Evolutionary conservation across 2,888 invertebrate genomes (phyloP).

Genomic region (Corbicula japonica): DNA sequence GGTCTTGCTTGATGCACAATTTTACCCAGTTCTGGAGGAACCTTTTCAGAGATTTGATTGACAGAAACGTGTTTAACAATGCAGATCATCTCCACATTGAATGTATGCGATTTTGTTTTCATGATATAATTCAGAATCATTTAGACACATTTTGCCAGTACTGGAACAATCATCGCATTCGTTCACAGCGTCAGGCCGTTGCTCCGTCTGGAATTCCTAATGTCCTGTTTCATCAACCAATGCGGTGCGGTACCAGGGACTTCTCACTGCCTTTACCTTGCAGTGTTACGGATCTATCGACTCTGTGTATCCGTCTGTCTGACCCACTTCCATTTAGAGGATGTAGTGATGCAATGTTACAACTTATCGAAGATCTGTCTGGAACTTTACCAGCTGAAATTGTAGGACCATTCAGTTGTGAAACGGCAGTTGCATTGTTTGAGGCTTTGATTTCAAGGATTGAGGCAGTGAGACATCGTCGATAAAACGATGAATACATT

Average conservation of each 20-base stretch:
- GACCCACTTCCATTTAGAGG: too few relatives aligned
- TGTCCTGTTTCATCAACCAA: slow-evolving; percentile 41
- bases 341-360: too few relatives aligned
- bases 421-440: too few relatives aligned
- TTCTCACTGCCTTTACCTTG: slow-evolving; percentile 15
- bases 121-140: slow-evolving; percentile 8
- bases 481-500: too few relatives aligned
- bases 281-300: too few relatives aligned
- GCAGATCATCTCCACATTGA: slow-evolving; percentile 11
- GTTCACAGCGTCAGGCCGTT: slow-evolving; percentile 33
- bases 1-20: slow-evolving; percentile 26
- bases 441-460: too few relatives aligned
- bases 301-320: too few relatives aligned
- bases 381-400: too few relatives aligned
- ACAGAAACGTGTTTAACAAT: slow-evolving; percentile 5
- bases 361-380: too few relatives aligned
- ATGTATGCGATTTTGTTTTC: slow-evolving; percentile 25
- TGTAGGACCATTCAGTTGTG: too few relatives aligned
- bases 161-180: slow-evolving; percentile 46
- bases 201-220: slow-evolving; percentile 27
- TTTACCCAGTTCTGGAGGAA: slow-evolving; percentile 46
- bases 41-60: slow-evolving; percentile 35
- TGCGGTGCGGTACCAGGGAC: slow-evolving; percentile 7
- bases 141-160: slow-evolving; percentile 16
- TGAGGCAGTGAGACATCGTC: too few relatives aligned